Evolutionary conservation across 2,797 vertebrate species (phyloP).

Genomic region (Coracias cyanogaster): DNA sequence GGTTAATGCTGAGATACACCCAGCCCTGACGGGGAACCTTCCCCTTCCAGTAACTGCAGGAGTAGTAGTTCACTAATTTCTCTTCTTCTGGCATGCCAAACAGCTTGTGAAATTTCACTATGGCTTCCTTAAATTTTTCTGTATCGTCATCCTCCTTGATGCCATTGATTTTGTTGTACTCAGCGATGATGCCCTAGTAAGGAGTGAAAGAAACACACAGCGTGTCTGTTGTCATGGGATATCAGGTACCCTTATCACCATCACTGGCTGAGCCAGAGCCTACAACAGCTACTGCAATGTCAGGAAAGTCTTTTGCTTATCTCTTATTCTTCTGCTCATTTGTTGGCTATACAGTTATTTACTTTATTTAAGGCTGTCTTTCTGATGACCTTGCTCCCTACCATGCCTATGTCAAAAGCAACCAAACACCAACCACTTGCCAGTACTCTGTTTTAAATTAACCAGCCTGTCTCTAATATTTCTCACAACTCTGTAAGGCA

Average conservation of each 20-base stretch:
- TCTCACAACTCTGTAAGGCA: not conserved
- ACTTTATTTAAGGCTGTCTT: not conserved
- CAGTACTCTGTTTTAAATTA: not conserved
- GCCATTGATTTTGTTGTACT: slow-evolving; percentile 96
- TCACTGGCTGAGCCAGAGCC: not conserved
- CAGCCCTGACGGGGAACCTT: slow-evolving; percentile 96
- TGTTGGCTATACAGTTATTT: not conserved
- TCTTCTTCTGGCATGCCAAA: slow-evolving; percentile 98
- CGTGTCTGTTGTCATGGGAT: not conserved
- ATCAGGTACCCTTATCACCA: not conserved
- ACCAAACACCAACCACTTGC: not conserved
- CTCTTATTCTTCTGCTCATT: not conserved
- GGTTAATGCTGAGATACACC: slow-evolving; percentile 99
- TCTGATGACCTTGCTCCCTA: not conserved
- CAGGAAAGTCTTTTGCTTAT: not conserved
- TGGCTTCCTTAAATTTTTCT: slow-evolving; percentile 96
- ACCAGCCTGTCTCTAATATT: not conserved
- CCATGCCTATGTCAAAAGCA: not conserved
- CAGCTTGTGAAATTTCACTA: slow-evolving; percentile 92
- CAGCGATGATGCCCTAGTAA: slow-evolving; percentile 94
- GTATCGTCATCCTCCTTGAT: slow-evolving; percentile 96
- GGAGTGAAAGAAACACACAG: not conserved
- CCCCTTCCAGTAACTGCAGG: slow-evolving; percentile 98
- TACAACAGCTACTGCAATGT: not conserved
- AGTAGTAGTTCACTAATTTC: slow-evolving; percentile 98